phyloP scores from a whole-genome alignment of 2,888 invertebrate species.

The Erebia epiphron region DNA sequence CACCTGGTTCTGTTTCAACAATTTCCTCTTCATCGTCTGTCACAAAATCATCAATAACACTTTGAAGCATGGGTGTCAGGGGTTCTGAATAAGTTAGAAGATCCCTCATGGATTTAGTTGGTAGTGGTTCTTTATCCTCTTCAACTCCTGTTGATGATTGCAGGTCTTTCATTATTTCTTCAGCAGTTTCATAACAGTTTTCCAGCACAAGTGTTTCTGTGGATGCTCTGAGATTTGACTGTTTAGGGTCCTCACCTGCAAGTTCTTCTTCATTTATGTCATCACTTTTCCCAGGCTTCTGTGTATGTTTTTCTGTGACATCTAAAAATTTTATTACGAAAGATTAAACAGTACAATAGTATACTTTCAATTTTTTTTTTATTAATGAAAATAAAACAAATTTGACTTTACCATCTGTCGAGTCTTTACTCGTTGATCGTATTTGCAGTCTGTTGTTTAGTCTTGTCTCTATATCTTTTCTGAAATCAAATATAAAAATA shows the following conservation, averaged over 20 bases:
- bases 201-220: conserved; percentile 68
- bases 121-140: conserved; percentile 34
- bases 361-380: background rate
- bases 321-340: conserved; percentile 48
- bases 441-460: conserved; percentile 61
- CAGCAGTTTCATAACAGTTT: conserved; percentile 59
- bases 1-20: conserved; percentile 48
- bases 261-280: conserved; percentile 48
- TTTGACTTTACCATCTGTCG: conserved; percentile 51
- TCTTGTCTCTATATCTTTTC: conserved; percentile 57
- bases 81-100: conserved; percentile 65
- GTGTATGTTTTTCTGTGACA: conserved; percentile 46
- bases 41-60: conserved; percentile 64
- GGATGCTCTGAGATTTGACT: conserved; percentile 65
- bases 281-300: conserved; percentile 51
- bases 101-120: conserved; percentile 57
- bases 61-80: conserved; percentile 61
- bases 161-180: conserved; percentile 58
- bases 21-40: conserved; percentile 62
- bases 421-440: conserved; percentile 51
- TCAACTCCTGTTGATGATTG: conserved; percentile 48
- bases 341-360: background rate
- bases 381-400: background rate
- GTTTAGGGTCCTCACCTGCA: conserved; percentile 65
- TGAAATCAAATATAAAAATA: conserved; percentile 44